These are phyloP conservation scores for Alloscopus bannaensis DNA, from an alignment of 2,888 invertebrate genomes.

Conservation along the genomic window DNA sequence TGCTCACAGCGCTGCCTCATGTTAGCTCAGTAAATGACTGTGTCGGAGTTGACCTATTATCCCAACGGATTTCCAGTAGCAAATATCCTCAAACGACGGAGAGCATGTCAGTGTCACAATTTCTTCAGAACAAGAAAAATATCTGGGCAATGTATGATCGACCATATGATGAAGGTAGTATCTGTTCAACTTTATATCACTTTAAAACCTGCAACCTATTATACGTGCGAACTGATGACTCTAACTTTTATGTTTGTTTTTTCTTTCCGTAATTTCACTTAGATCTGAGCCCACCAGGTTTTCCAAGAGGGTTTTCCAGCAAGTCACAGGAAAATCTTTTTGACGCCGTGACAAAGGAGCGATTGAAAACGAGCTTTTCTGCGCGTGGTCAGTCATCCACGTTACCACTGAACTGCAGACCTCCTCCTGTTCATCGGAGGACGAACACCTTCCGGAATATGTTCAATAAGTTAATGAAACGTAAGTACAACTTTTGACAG, in stretches of 20 bases:
- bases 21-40: too few relatives aligned
- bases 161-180: slow-evolving; percentile 69
- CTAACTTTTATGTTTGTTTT: background rate
- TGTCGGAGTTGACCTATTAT: slow-evolving; percentile 55
- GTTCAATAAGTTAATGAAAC: slow-evolving; percentile 71
- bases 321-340: slow-evolving; percentile 71
- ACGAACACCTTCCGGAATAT: slow-evolving; percentile 71
- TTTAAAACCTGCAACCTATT: background rate
- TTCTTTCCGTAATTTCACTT: background rate
- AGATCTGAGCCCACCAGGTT: slow-evolving; percentile 61
- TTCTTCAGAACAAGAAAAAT: slow-evolving; percentile 68
- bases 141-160: slow-evolving; percentile 69
- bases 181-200: background rate
- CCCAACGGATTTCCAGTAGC: slow-evolving; percentile 50
- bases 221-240: too few relatives aligned
- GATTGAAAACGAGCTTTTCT: slow-evolving; percentile 66
- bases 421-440: slow-evolving; percentile 65
- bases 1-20: background rate
- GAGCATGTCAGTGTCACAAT: slow-evolving; percentile 65
- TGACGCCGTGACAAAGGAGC: slow-evolving; percentile 69
- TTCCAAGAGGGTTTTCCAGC: slow-evolving; percentile 66
- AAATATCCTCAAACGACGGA: slow-evolving; percentile 54
- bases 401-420: slow-evolving; percentile 69
- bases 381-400: slow-evolving; percentile 70
- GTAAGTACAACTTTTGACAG: slow-evolving; percentile 49